Conservation (phyloP, 2,888 invertebrate species). For the Mesochorus sp. region DNA sequence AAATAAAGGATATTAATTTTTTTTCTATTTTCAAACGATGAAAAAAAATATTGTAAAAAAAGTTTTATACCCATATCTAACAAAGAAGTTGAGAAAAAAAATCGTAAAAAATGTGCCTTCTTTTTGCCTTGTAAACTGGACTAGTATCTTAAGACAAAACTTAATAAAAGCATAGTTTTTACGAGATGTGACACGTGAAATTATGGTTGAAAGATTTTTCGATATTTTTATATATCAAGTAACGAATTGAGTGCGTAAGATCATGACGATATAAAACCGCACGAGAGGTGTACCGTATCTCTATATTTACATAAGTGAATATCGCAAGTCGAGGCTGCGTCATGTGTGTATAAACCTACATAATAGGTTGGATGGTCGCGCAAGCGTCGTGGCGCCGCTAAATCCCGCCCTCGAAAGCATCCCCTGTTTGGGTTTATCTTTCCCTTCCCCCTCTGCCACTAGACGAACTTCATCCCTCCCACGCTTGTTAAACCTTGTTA, state of each 20-base stretch:
- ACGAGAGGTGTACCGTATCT: background rate
- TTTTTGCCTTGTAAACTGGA: no score
- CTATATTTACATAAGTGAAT: background rate
- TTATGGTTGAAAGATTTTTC: no score
- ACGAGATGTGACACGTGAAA: no score
- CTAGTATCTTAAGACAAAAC: no score
- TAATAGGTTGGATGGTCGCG: slow-evolving; percentile 65
- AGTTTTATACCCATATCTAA: no score
- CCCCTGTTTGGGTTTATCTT: slow-evolving; percentile 38
- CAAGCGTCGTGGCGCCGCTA: slow-evolving; percentile 71
- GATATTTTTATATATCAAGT: no score
- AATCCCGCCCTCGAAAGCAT: slow-evolving; percentile 74
- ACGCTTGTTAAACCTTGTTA: slow-evolving; percentile 63
- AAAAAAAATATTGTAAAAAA: no score
- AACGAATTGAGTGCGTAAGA: background rate
- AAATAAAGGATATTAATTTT: no score
- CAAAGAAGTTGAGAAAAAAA: no score
- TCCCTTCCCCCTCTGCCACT: slow-evolving; percentile 9
- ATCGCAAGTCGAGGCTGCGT: background rate
- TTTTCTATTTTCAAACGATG: no score
- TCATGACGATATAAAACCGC: background rate
- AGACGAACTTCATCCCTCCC: slow-evolving; percentile 30
- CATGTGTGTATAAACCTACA: background rate
- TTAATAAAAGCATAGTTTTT: no score
- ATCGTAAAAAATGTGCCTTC: no score